Conservation (phyloP, 2,113 vertebrate species). For the Apistogramma diplotaenia region DNA sequence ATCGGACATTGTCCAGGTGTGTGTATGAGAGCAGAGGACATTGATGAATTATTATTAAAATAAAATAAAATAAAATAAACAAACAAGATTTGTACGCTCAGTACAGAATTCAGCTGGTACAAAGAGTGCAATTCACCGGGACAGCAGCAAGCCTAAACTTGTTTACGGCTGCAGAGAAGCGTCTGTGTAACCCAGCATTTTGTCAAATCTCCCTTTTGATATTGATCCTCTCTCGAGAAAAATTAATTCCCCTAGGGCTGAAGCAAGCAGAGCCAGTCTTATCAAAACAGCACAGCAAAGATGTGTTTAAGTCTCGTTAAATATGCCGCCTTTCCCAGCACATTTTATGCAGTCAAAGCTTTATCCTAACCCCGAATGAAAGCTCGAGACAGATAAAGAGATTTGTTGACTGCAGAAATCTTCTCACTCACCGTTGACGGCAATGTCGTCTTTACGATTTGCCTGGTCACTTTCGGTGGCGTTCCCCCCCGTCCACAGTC, state of each 20-base stretch:
- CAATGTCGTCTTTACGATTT: background rate
- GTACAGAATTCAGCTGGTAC: background rate
- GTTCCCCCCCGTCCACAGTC: constrained; percentile 71
- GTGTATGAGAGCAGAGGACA: background rate
- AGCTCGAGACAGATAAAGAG: background rate
- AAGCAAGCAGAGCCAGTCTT: background rate
- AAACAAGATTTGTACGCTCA: background rate
- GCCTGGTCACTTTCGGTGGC: constrained; percentile 21
- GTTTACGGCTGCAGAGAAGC: constrained; percentile 21
- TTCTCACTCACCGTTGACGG: constrained; percentile 52
- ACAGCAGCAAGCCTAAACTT: constrained; percentile 46
- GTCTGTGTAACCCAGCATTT: background rate
- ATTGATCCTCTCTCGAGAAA: background rate
- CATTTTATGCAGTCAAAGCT: background rate
- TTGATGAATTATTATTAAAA: background rate
- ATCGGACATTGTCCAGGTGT: no score
- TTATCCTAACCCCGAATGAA: background rate
- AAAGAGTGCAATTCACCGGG: constrained; percentile 19
- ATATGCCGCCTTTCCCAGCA: background rate
- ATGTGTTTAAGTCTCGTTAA: background rate
- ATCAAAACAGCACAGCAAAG: background rate
- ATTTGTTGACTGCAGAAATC: background rate
- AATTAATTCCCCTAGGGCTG: background rate
- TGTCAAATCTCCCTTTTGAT: background rate
- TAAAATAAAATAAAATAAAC: background rate